A percentile compares a stretch with the other conserved stretches of the same genome.
phyloP scores from a whole-genome alignment of 2,797 vertebrate genomes.

The Platalea minor region DNA sequence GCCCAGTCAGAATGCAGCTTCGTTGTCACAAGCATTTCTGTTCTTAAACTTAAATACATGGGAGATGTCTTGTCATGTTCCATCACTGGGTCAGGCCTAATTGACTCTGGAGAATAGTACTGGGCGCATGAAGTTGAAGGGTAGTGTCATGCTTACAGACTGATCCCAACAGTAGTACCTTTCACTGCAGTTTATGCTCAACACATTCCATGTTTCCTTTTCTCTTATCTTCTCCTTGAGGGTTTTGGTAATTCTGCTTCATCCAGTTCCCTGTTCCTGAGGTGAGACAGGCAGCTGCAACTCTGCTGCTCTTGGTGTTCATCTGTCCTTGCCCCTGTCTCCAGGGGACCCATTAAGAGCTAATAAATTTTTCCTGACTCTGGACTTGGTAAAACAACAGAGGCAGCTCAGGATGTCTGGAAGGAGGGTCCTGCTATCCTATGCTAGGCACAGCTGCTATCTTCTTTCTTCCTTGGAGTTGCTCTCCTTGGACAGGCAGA shows the following conservation, averaged over 20 bases:
- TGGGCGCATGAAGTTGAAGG: not conserved
- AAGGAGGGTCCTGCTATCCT: not conserved
- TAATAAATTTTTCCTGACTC: not conserved
- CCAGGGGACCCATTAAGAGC: not conserved
- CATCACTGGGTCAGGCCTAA: not conserved
- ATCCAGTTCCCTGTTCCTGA: not conserved
- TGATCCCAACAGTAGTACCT: not conserved
- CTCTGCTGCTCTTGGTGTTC: not conserved
- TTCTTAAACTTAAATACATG: not conserved
- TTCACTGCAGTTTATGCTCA: not conserved
- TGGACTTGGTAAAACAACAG: not conserved
- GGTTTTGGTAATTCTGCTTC: not conserved
- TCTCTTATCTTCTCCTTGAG: not conserved
- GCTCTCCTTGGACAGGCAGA: not conserved
- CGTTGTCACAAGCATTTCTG: not conserved
- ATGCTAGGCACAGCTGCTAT: not conserved
- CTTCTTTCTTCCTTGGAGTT: not conserved
- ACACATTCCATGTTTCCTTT: not conserved
- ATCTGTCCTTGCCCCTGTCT: not conserved
- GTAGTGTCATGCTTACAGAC: not conserved
- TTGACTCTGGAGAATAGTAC: not conserved
- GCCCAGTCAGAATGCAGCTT: not conserved
- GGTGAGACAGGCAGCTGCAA: not conserved
- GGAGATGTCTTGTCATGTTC: not conserved
- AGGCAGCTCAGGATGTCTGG: not conserved